A percentile compares a stretch with the other conserved stretches of the same genome.
Evolutionary conservation across 2,797 vertebrate species (phyloP).

Genomic region (Sardinella longiceps): DNA sequence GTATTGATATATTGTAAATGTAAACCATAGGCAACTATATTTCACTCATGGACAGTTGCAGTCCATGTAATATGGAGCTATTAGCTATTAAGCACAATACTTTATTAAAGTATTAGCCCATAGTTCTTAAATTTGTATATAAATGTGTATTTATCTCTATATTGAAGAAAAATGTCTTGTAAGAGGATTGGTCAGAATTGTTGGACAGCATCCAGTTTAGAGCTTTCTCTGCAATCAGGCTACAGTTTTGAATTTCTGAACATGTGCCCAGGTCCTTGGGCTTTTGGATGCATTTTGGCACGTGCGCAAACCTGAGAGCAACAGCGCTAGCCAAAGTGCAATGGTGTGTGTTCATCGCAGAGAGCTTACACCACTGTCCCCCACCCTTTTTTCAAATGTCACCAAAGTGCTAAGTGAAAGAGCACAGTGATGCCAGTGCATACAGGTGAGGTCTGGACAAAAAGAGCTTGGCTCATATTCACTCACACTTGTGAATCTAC

Average conservation of each 20-base stretch:
- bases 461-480: background rate
- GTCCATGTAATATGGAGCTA: background rate
- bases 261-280: background rate
- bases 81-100: background rate
- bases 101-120: background rate
- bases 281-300: background rate
- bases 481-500: background rate
- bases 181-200: background rate
- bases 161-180: too few species aligned
- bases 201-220: background rate
- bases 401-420: background rate
- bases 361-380: background rate
- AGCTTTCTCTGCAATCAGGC: background rate
- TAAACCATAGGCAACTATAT: too few species aligned
- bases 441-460: background rate
- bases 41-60: background rate
- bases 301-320: background rate
- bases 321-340: background rate
- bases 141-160: background rate
- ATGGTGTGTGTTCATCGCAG: background rate
- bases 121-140: background rate
- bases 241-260: background rate
- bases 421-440: background rate
- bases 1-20: too few species aligned
- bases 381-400: slow-evolving; percentile 18